Base-by-base conservation (phyloP, 2,797 vertebrate species). In the Typhlichthys eigenmanni region DNA sequence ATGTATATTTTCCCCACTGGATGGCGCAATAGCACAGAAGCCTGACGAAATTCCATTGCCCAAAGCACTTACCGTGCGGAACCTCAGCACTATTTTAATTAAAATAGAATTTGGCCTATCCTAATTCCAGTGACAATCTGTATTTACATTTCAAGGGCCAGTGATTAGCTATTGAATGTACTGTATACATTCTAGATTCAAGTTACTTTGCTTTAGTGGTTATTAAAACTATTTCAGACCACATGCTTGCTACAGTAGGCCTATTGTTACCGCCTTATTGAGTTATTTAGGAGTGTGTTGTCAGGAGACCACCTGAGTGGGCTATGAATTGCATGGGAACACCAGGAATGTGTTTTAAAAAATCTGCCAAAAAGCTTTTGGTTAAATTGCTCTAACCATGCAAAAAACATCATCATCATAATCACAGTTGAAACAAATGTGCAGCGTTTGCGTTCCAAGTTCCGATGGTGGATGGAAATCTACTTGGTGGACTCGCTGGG, bases 401-500 rank as follows among this genome's bases (percentile, higher is more conserved):
- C 9, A 45, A 10, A 13, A 54, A 74, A 68, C 72, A 76, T 83
- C 71, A 75, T 61, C 46, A 24, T 29, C 24, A 29, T 24, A 24
- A 29, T 12, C 16, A 55, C 24, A 43, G 12, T 60, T 75, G 55
- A 63, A 75, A 68, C 77, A 64, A 7, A 48, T 11, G 52, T 45
- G 55, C 24, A 24, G 24, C 63, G 67, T 63, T 73, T 73, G 63
- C 84, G 78, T 73, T 29, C 24, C 24, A 29, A 29, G 24, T 29
- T 29, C 24, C 24, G 24, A 29, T 72, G 71, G 69, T 79, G 76
- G 49, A 61, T 46, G 60, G 60, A 51, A 75, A 87, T 76, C 78
- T 87, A 85, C 82, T 86, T 82, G 65, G 76, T 48, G 80, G 80
- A 87, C 89, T 87, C 84, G 86, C 72, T 66, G 34, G 80, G 78